Evolutionary conservation across 2,797 vertebrate species (phyloP).

Genomic region (Acanthornis magna): DNA sequence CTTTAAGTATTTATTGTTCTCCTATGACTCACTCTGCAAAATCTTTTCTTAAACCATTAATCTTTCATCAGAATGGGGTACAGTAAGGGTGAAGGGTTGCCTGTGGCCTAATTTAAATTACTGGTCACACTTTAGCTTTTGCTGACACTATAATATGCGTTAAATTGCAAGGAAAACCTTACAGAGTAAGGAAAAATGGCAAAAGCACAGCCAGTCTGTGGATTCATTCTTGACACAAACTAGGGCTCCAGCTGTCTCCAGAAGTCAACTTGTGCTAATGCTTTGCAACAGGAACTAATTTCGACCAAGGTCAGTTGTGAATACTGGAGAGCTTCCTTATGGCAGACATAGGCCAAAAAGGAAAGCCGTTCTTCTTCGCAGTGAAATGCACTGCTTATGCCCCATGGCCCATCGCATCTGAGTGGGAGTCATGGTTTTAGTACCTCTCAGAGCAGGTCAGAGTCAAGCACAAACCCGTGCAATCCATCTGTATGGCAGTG

Average conservation of each 20-base stretch:
- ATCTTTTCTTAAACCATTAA: neutral
- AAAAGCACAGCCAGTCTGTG: neutral
- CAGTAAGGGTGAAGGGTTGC: neutral
- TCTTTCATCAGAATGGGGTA: neutral
- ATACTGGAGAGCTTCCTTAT: neutral
- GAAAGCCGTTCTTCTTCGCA: neutral
- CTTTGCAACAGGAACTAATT: neutral
- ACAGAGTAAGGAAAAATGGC: neutral
- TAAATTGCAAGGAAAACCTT: neutral
- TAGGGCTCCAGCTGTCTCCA: neutral
- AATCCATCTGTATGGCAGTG: rapidly evolving
- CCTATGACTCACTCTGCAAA: neutral
- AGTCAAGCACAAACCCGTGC: neutral
- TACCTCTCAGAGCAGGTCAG: neutral
- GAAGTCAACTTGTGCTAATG: neutral
- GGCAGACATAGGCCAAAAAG: neutral
- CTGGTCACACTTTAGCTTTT: neutral
- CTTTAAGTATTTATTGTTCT: neutral
- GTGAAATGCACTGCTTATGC: neutral
- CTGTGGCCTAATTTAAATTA: neutral
- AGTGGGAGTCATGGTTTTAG: neutral
- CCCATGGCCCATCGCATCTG: rapidly evolving
- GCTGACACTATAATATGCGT: neutral
- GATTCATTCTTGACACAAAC: neutral
- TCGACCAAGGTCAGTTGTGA: neutral